Conservation (phyloP, 2,888 invertebrate genomes). For the Hipparchia sbordonii region DNA sequence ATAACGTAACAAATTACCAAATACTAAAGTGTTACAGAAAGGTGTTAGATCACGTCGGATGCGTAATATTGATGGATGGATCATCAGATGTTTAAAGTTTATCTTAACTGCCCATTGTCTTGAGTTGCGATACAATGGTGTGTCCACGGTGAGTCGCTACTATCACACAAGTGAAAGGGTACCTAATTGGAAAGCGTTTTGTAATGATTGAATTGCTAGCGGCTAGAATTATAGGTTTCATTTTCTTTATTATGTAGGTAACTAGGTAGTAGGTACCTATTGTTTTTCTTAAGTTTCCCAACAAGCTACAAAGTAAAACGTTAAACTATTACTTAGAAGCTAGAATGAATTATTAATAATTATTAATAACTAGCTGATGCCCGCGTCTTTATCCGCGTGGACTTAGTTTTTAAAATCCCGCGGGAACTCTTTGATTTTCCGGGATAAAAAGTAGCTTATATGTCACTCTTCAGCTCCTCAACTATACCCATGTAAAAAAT, state of each 20-base stretch:
- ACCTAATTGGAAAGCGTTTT: slow-evolving; percentile 14
- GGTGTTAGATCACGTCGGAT: slow-evolving; percentile 33
- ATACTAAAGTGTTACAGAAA: slow-evolving; percentile 26
- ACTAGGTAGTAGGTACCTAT: too few species aligned
- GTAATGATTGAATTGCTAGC: slow-evolving; percentile 13
- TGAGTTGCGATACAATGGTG: slow-evolving; percentile 17
- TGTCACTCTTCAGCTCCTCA: too few species aligned
- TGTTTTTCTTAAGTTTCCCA: too few species aligned
- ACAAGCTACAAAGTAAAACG: too few species aligned
- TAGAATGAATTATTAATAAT: too few species aligned
- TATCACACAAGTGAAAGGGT: slow-evolving; percentile 19
- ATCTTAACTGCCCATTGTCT: slow-evolving; percentile 37
- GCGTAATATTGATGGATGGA: slow-evolving; percentile 35
- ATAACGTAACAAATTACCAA: slow-evolving; percentile 16
- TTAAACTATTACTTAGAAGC: too few species aligned
- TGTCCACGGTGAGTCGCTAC: slow-evolving; percentile 12
- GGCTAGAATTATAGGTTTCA: background rate
- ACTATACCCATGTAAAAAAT: too few species aligned
- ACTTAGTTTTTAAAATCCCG: too few species aligned
- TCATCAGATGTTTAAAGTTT: slow-evolving; percentile 30
- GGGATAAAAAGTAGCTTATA: too few species aligned
- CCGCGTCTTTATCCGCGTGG: too few species aligned
- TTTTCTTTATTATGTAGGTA: background rate
- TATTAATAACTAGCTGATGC: too few species aligned
- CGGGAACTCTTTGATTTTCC: too few species aligned